phyloP scores from a whole-genome alignment of 2,888 invertebrate genomes.

The Andrena hattorfiana region DNA sequence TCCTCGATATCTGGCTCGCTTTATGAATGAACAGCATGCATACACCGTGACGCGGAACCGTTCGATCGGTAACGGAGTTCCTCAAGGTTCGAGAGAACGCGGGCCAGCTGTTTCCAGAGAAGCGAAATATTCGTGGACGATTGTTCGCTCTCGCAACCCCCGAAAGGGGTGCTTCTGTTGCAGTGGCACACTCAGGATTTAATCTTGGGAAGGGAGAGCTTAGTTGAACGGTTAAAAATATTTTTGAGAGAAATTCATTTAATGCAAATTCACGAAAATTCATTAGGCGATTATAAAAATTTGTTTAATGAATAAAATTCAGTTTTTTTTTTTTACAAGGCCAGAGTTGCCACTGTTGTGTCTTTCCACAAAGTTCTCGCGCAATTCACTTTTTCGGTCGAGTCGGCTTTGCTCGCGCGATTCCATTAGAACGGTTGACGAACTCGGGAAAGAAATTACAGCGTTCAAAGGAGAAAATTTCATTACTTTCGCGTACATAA shows the following conservation, averaged over 20 bases:
- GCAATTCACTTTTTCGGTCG: not conserved
- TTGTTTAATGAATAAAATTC: too few relatives aligned
- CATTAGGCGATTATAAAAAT: too few relatives aligned
- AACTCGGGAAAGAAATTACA: conserved; percentile 3
- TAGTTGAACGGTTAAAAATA: too few relatives aligned
- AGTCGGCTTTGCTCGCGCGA: not conserved
- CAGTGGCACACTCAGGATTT: too few relatives aligned
- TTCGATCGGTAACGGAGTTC: conserved; percentile 40
- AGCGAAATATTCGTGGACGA: not conserved
- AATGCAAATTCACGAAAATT: too few relatives aligned
- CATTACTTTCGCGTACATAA: not conserved
- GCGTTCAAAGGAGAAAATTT: conserved; percentile 9
- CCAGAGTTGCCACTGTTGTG: too few relatives aligned
- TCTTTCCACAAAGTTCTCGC: not conserved
- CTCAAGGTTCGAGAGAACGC: not conserved
- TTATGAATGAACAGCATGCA: conserved; percentile 55
- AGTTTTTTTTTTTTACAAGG: too few relatives aligned
- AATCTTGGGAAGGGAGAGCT: too few relatives aligned
- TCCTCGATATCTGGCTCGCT: conserved; percentile 50
- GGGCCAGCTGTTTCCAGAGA: not conserved
- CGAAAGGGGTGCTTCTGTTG: not conserved
- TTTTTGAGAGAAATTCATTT: too few relatives aligned
- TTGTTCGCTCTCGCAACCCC: not conserved
- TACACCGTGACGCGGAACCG: conserved; percentile 1
- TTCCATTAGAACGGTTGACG: not conserved